Percentiles rank a stretch among this genome's conserved stretches.
These are phyloP conservation scores for Notarius quadriscutis DNA, from an alignment of 2,113 vertebrate species.

Conservation along the genomic window DNA sequence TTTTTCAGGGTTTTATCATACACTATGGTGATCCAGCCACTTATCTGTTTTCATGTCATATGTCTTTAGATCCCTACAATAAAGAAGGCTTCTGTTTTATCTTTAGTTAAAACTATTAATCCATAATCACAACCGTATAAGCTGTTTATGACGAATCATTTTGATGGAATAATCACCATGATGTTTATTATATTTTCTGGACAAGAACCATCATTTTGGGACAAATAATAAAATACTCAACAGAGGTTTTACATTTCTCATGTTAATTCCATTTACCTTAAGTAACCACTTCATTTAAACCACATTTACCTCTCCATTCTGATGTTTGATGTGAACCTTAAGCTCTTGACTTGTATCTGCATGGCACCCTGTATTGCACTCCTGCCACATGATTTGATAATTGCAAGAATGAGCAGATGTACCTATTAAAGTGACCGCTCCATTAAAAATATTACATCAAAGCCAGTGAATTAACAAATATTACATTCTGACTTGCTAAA, in stretches of 20 bases:
- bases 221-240: background rate
- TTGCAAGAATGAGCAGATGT: too few relatives aligned
- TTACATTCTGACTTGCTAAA: too few relatives aligned
- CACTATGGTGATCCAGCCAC: background rate
- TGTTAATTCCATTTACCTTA: background rate
- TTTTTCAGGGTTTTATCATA: background rate
- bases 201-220: background rate
- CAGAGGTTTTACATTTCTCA: background rate
- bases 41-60: background rate
- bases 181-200: background rate
- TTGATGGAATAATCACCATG: background rate
- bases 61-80: background rate
- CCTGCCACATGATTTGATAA: too few relatives aligned
- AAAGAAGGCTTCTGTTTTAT: background rate
- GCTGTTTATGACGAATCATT: background rate
- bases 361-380: too few relatives aligned
- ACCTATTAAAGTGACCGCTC: too few relatives aligned
- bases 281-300: background rate
- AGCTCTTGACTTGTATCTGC: too few relatives aligned
- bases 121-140: background rate
- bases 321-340: background rate
- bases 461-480: too few relatives aligned
- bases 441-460: too few relatives aligned
- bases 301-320: background rate
- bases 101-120: background rate